Percentiles rank a stretch among this genome's conserved stretches.
Conservation (phyloP, 2,888 invertebrate species). For the Emmelina monodactyla region DNA sequence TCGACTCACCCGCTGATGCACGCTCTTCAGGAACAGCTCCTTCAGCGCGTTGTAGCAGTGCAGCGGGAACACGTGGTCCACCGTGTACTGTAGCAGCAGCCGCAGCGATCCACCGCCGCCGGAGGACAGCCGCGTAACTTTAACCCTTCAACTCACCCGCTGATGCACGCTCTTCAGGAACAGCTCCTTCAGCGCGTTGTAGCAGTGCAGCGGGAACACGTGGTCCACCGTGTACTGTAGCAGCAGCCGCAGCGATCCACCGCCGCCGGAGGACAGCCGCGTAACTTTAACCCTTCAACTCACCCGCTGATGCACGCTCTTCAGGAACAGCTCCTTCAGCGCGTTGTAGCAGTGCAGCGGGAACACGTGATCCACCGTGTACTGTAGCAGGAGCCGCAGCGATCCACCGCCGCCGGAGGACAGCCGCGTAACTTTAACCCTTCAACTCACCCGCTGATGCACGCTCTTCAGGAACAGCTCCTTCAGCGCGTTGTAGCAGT, state of each 20-base stretch:
- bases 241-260: conserved; percentile 83
- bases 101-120: conserved; percentile 76
- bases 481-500: conserved; percentile 80
- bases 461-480: conserved; percentile 78
- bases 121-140: conserved; percentile 71
- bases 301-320: too few relatives aligned
- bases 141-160: too few relatives aligned
- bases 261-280: conserved; percentile 66
- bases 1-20: too few relatives aligned
- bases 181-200: conserved; percentile 78
- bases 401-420: conserved; percentile 73
- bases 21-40: conserved; percentile 77
- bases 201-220: conserved; percentile 84
- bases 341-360: conserved; percentile 81
- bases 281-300: too few relatives aligned
- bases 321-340: conserved; percentile 78
- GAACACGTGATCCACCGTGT: conserved; percentile 90
- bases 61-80: conserved; percentile 88
- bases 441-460: too few relatives aligned
- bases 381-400: conserved; percentile 83
- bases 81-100: conserved; percentile 85
- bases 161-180: conserved; percentile 79
- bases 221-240: conserved; percentile 90
- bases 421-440: conserved; percentile 73
- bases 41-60: conserved; percentile 81